phyloP scores from a whole-genome alignment of 2,113 vertebrate genomes.

The Planiliza haematocheilus region DNA sequence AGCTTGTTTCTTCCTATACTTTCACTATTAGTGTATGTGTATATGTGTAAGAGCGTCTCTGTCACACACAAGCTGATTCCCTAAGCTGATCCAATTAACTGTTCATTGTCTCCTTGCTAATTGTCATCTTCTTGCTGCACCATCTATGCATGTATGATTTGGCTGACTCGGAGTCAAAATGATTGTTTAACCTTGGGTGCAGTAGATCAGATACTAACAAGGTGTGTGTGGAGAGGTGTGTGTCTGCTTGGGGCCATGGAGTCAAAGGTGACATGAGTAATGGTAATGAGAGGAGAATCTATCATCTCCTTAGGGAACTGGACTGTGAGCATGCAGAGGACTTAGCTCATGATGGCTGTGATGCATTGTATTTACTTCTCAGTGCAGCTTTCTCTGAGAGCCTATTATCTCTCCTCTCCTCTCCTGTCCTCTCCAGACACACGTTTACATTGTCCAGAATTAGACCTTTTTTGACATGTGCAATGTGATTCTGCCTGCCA shows the following conservation, averaged over 20 bases:
- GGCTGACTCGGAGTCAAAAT: neutral
- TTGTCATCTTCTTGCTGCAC: neutral
- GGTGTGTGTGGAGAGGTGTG: neutral
- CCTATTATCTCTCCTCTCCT: neutral
- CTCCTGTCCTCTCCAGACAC: neutral
- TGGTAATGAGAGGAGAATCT: constrained; percentile 28
- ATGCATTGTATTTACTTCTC: constrained; percentile 5
- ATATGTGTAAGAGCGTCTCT: neutral
- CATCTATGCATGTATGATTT: neutral
- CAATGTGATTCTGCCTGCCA: too few species aligned
- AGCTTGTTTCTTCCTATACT: neutral
- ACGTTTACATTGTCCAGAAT: too few species aligned
- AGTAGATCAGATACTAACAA: neutral
- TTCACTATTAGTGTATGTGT: neutral
- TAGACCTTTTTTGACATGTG: too few species aligned
- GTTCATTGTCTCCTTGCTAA: neutral
- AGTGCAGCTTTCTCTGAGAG: constrained; percentile 1
- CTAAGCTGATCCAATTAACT: constrained; percentile 12
- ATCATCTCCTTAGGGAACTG: constrained; percentile 10
- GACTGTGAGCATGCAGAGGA: neutral
- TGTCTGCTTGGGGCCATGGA: constrained; percentile 7
- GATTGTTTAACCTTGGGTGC: constrained; percentile 1
- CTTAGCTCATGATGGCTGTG: neutral
- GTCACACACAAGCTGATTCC: constrained; percentile 13
- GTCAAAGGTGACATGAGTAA: constrained; percentile 41